Evolutionary conservation across 1,140 invertebrate species (phyloP).

Genomic region (Lepidurus apus): DNA sequence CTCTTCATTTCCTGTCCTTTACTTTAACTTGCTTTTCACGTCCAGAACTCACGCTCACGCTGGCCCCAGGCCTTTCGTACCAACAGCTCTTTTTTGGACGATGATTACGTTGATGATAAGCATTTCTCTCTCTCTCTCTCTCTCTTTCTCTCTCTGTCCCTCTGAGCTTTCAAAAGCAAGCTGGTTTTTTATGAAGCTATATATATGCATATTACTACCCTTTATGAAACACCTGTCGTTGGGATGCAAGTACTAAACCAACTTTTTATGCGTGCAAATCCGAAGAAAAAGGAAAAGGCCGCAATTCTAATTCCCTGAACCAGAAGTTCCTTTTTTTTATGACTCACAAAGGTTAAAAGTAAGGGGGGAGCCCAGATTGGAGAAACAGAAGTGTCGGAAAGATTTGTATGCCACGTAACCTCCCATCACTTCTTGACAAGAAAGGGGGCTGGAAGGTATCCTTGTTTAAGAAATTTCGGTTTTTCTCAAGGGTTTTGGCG

Average conservation of each 20-base stretch:
- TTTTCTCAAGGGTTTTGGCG: not conserved
- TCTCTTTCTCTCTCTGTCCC: not conserved
- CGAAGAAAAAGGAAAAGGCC: not conserved
- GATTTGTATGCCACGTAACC: conserved; percentile 19
- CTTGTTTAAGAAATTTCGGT: not conserved
- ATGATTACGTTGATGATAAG: conserved; percentile 7
- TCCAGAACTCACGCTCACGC: conserved; percentile 12
- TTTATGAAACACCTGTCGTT: conserved; percentile 11
- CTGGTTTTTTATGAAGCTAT: conserved; percentile 1
- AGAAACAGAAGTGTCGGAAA: conserved; percentile 4
- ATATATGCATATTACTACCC: not conserved
- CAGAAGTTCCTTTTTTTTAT: not conserved
- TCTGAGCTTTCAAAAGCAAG: not conserved
- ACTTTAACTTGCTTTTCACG: conserved; percentile 10
- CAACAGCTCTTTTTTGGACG: not conserved
- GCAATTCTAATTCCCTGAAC: not conserved
- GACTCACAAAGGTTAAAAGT: not conserved
- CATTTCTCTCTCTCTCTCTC: not conserved
- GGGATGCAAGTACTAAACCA: not conserved
- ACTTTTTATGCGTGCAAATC: not conserved
- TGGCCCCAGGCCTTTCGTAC: not conserved
- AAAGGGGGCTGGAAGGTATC: not conserved
- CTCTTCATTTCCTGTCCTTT: conserved; percentile 10
- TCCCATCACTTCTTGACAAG: conserved; percentile 21
- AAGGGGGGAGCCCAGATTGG: conserved; percentile 1